Percentiles rank a stretch among this genome's conserved stretches.
Conservation (phyloP, 2,797 vertebrate species). For the Gephyroberyx darwinii region DNA sequence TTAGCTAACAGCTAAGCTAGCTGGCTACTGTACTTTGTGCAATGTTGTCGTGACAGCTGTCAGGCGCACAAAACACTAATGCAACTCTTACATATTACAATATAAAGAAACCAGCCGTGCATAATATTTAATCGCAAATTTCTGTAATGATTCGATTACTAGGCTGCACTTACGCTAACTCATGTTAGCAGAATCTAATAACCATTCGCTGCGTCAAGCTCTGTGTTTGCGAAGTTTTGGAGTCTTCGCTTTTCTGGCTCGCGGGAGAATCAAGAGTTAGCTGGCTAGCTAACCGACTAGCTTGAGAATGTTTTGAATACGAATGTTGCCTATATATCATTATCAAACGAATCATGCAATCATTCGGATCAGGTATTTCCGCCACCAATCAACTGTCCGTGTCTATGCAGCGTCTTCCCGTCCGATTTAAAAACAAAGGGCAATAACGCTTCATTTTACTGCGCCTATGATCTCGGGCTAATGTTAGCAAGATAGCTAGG, state of each 20-base stretch:
- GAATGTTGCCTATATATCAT: slow-evolving; percentile 37
- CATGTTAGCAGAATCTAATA: slow-evolving; percentile 45
- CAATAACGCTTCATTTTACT: slow-evolving; percentile 83
- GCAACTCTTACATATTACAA: slow-evolving; percentile 65
- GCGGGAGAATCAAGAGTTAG: slow-evolving; percentile 80
- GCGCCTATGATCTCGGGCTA: slow-evolving; percentile 75
- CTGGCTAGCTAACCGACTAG: slow-evolving; percentile 70
- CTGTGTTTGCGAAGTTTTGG: slow-evolving; percentile 84
- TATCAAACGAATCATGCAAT: slow-evolving; percentile 18
- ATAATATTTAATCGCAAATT: background rate
- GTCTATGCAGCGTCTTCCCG: slow-evolving; percentile 59
- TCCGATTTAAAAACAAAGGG: slow-evolving; percentile 83
- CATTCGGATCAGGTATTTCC: slow-evolving; percentile 1
- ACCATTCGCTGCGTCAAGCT: slow-evolving; percentile 54
- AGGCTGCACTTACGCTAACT: slow-evolving; percentile 33
- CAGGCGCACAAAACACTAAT: slow-evolving; percentile 76
- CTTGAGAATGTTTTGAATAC: slow-evolving; percentile 70
- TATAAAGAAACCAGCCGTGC: slow-evolving; percentile 34
- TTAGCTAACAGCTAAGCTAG: slow-evolving; percentile 75
- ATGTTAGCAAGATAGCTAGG: slow-evolving; percentile 62
- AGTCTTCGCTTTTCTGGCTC: slow-evolving; percentile 76
- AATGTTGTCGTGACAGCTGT: slow-evolving; percentile 82
- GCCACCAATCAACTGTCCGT: slow-evolving; percentile 26
- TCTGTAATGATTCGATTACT: background rate
- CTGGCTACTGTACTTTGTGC: slow-evolving; percentile 71